Conservation (phyloP, 2,113 vertebrate genomes). For the Gymnogyps californianus region DNA sequence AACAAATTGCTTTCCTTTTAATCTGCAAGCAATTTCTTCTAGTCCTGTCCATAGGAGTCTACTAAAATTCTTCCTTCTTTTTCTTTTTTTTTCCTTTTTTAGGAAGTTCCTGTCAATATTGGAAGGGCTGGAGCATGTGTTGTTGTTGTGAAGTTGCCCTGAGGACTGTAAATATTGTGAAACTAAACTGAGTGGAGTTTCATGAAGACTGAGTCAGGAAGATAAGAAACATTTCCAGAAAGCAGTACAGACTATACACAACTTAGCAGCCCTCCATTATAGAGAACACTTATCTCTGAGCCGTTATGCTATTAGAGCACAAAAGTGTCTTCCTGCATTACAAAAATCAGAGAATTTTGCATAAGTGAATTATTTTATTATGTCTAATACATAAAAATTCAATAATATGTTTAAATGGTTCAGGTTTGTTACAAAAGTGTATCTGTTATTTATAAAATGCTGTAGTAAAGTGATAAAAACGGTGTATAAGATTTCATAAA, state of each 20-base stretch:
- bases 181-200: neutral
- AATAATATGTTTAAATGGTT: neutral
- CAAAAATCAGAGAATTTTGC: neutral
- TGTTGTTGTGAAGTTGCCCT: slow-evolving; percentile 90
- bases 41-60: neutral
- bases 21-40: neutral
- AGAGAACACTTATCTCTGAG: neutral
- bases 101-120: slow-evolving; percentile 96
- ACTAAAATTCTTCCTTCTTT: neutral
- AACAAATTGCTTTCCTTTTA: neutral
- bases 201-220: neutral
- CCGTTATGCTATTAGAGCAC: neutral
- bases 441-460: slow-evolving; percentile 2
- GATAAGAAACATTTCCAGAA: neutral
- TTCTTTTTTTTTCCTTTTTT: neutral
- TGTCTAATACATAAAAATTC: neutral
- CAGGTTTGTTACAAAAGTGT: neutral
- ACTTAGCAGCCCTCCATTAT: neutral
- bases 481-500: neutral
- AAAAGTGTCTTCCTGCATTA: slow-evolving; percentile 8
- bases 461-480: neutral
- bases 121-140: slow-evolving; percentile 93
- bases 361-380: neutral
- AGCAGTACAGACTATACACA: neutral
- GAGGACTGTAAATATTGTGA: slow-evolving; percentile 22